Evolutionary conservation across 2,113 vertebrate genomes (phyloP), one percentile per base, ranked within the genome.

Genomic region (Erinaceus europaeus): DNA sequence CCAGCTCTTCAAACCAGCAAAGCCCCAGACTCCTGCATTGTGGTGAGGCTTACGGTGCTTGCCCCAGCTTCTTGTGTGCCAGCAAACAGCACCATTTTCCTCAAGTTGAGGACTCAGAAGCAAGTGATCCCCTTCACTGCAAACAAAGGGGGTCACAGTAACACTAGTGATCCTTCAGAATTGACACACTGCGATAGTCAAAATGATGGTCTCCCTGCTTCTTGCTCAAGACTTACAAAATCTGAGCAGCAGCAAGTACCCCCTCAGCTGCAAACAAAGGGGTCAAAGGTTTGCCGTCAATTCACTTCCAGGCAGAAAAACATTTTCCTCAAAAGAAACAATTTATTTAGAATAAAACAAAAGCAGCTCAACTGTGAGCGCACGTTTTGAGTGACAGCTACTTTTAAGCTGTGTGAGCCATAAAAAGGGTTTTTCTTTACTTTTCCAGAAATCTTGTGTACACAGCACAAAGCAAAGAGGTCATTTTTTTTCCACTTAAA

Each of bases 291-390:
- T 98, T 97, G 98, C 98, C 97, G 98, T 98, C 98, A 98, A 99
- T 98, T 99, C 97, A 99, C 97, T 99, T 98, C 98, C 98, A 98
- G 97, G 98, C 99, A 99, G 98, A 99, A 99, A 98, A 98, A 91
- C 96, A 97, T 97, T 98, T 98, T 98, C 98, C 98, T 99, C 98
- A 98, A 98, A 99, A 99, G 98, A 99, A 98, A 98, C 98, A 96
- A 99, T 99, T 99, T 99, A 99, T 99, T 99, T 98, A 99, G 97
- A 98, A 98, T 97, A 98, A 98, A 98, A 98, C 98, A 98, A 98
- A 98, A 98, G 98, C 98, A 98, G 98, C 98, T 98, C 97, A 96
- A 98, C 98, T 97, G 98, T 98, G 98, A 98, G 97, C 96, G 98
- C 98, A 98, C 92, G 97, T 98, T 98, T n/a, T 97, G 98, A 98